phyloP scores from a whole-genome alignment of 2,113 vertebrate genomes.

The Cochlearius cochlearius region DNA sequence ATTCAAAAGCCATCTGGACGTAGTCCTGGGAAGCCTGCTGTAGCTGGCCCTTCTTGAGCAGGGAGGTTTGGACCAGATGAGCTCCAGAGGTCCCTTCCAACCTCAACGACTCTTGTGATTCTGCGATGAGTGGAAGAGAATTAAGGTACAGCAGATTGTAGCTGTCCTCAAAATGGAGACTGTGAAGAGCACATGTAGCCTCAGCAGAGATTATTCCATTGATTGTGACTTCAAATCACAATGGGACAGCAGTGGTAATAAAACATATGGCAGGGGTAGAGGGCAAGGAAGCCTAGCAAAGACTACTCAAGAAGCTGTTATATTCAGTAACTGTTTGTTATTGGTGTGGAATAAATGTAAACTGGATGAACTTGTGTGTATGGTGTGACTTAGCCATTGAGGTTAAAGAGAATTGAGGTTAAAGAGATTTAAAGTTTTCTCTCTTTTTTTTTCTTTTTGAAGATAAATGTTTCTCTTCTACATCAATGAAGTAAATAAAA shows the following conservation, averaged over 20 bases:
- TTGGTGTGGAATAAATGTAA: neutral
- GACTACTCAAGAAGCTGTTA: neutral
- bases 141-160: neutral
- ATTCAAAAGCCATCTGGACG: neutral
- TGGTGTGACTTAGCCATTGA: neutral
- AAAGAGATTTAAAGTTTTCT: neutral
- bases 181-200: neutral
- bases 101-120: neutral
- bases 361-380: neutral
- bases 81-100: neutral
- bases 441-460: neutral
- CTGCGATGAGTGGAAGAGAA: neutral
- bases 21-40: neutral
- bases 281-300: neutral
- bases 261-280: neutral
- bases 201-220: neutral
- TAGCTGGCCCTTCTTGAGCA: neutral
- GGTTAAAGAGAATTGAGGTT: neutral
- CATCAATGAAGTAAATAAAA: neutral
- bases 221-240: neutral
- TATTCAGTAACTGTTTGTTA: neutral
- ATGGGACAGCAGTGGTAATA: neutral
- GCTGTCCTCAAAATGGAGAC: neutral
- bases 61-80: rapidly evolving
- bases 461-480: neutral